Evolutionary conservation across 2,113 vertebrate species (phyloP).

Genomic region (Onychostoma macrolepis): DNA sequence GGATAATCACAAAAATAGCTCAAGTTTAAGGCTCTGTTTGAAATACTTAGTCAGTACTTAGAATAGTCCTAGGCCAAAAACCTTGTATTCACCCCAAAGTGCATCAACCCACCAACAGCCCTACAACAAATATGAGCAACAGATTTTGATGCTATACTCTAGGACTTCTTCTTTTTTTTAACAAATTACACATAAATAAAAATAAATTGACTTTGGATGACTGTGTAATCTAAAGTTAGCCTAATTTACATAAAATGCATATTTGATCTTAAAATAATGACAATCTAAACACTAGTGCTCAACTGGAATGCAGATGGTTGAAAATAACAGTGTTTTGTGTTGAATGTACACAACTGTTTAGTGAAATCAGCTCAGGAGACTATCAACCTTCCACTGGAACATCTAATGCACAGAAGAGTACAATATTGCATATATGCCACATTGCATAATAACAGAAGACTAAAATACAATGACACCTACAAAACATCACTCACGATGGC

Average conservation of each 20-base stretch:
- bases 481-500: conserved; percentile 23
- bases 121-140: background rate
- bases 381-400: background rate
- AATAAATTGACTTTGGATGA: background rate
- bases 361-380: background rate
- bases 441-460: background rate
- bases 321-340: background rate
- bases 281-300: background rate
- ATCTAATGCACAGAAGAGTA: background rate
- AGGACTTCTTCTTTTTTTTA: background rate
- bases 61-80: too few species aligned
- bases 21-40: background rate
- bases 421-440: background rate
- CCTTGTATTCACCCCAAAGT: too few species aligned
- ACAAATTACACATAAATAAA: too few species aligned
- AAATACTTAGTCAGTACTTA: background rate
- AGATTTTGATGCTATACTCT: background rate
- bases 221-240: background rate
- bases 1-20: background rate
- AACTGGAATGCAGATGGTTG: background rate
- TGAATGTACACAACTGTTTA: too few species aligned
- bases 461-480: background rate
- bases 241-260: background rate
- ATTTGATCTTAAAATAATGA: background rate
- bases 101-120: too few species aligned